Percentiles rank a stretch among this genome's conserved stretches.
Evolutionary conservation across 30 jellyfish, hydroid and myxozoan genomes (phyloP).

Genomic region (Hydractinia echinata): DNA sequence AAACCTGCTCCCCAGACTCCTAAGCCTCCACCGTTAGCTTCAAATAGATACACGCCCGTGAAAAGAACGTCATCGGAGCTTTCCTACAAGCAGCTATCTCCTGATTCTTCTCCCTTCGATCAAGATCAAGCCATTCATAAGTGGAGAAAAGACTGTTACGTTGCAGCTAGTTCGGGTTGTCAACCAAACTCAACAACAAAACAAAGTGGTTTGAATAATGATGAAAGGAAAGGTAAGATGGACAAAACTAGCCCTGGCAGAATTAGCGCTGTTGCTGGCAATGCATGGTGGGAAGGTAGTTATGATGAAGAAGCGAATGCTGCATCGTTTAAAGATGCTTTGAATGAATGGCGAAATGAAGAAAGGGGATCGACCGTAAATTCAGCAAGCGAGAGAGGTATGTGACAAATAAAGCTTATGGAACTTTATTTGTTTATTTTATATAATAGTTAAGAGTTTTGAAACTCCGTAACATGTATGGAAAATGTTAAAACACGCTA

Average conservation of each 20-base stretch:
- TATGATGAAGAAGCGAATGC: constrained; percentile 83
- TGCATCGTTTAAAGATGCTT: constrained; percentile 62
- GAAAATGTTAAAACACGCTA: no score
- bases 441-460: no score
- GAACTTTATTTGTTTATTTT: no score
- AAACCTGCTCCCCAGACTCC: constrained; percentile 16
- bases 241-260: background rate
- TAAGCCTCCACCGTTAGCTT: background rate
- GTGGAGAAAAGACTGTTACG: no score
- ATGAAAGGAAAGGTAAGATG: background rate
- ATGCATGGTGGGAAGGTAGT: constrained; percentile 50
- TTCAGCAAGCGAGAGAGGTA: no score
- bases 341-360: constrained; percentile 65
- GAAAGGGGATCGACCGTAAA: background rate
- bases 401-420: no score
- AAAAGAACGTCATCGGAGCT: no score
- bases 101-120: no score
- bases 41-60: background rate
- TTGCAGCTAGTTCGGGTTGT: background rate
- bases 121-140: no score
- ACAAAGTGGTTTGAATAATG: background rate
- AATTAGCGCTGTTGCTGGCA: background rate
- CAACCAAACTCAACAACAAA: background rate
- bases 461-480: no score
- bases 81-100: no score